Conservation (phyloP, 2,797 vertebrate species). For the Tapera naevia region DNA sequence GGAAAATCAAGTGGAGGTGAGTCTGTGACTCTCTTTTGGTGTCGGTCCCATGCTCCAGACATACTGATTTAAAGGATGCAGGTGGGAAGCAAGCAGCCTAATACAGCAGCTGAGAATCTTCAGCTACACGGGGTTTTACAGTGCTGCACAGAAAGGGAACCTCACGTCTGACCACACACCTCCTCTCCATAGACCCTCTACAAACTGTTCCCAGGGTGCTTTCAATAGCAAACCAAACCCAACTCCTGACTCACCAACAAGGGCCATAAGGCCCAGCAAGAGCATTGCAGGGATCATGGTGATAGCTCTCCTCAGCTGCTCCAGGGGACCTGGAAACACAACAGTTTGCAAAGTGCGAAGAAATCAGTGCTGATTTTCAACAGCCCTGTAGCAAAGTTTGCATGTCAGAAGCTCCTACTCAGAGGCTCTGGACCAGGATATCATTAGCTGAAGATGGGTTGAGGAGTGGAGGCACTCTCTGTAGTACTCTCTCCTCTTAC, state of each 20-base stretch:
- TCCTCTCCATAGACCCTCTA: neutral
- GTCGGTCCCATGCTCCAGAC: fast-evolving
- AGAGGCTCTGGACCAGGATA: neutral
- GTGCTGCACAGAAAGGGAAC: fast-evolving
- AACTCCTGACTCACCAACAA: neutral
- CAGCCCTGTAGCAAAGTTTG: neutral
- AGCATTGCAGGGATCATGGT: neutral
- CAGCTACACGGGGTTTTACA: neutral
- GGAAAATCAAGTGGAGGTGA: neutral
- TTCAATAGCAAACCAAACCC: neutral
- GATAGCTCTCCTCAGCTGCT: neutral
- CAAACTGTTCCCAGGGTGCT: neutral
- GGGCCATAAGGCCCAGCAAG: conserved; percentile 10
- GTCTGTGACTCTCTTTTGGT: neutral
- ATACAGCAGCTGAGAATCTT: fast-evolving
- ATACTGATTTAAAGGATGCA: neutral
- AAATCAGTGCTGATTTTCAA: neutral
- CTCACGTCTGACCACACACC: neutral
- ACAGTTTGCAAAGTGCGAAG: neutral
- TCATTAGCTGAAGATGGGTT: neutral
- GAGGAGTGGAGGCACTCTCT: neutral
- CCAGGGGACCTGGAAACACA: conserved; percentile 27
- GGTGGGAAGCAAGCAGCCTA: neutral
- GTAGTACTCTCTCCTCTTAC: fast-evolving
- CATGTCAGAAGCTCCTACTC: neutral